phyloP scores from a whole-genome alignment of 2,113 vertebrate species.

The Nerophis lumbriciformis region DNA sequence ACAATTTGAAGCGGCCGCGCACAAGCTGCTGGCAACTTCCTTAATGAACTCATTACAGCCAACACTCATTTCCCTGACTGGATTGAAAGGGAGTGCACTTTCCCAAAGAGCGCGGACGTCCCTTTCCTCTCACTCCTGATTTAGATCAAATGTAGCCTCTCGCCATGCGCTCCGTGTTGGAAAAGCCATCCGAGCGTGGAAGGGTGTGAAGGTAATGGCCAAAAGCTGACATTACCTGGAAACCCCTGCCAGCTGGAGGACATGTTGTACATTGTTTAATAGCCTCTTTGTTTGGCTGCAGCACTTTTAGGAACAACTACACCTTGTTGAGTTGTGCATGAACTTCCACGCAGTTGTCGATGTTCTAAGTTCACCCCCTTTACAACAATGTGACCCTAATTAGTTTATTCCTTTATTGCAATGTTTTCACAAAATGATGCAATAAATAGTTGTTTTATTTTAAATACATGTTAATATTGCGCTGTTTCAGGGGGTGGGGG shows the following conservation, averaged over 20 bases:
- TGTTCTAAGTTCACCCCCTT: no score
- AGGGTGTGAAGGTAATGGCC: conserved; percentile 17
- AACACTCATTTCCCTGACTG: conserved; percentile 45
- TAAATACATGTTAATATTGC: no score
- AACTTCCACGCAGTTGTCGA: no score
- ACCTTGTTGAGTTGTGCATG: no score
- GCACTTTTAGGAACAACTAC: no score
- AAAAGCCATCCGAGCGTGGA: conserved; percentile 21
- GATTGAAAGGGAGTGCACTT: conserved; percentile 41
- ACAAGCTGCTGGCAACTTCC: conserved; percentile 41
- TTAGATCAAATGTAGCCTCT: conserved; percentile 36
- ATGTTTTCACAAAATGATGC: no score
- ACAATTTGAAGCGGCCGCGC: conserved; percentile 35
- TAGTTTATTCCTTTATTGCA: no score
- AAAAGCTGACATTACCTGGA: conserved; percentile 8
- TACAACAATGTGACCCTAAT: no score
- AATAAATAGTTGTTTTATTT: no score
- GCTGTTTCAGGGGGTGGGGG: no score
- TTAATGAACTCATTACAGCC: conserved; percentile 60
- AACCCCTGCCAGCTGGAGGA: neutral
- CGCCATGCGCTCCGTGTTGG: conserved; percentile 9
- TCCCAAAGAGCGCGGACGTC: conserved; percentile 27
- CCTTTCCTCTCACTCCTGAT: conserved; percentile 31
- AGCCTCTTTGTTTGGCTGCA: neutral
- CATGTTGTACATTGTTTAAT: neutral